Evolutionary conservation across 2,113 vertebrate genomes (phyloP), one percentile per base, ranked within the genome.

Genomic region (Lipophrys pholis): DNA sequence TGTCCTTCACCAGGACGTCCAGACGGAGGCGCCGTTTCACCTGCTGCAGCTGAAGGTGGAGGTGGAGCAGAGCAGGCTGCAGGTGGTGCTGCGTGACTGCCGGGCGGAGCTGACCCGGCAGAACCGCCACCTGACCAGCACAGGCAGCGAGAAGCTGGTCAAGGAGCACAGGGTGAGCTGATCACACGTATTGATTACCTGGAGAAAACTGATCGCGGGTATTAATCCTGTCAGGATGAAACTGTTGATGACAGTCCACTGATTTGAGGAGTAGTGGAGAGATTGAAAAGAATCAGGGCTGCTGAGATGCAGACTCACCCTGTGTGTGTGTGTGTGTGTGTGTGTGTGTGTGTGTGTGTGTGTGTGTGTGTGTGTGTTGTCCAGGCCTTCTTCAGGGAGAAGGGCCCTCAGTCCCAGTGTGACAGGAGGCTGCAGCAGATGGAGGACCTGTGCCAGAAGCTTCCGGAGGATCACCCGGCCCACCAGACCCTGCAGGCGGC

Each of bases 301-400:
- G 21, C 21, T 30, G 21, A 30, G 21, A 4, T 2, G 21, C 21
- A 30, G 21, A 2, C 21, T 30, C 21, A 30, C 21, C 21, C 2
- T 30, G 21, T 30, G 21, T 30, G 21, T 30, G 21, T 30, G 21
- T 30, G 21, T 30, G 21, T 30, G 21, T 30, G 21, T 30, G 21
- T 30, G 21, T 4, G 21, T 30, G 21, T 4, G 21, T 30, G 21
- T 30, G 21, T 30, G 21, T 30, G 21, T 30, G 21, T 30, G 21
- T 30, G 21, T 30, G 21, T 30, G 21, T 30, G 21, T 30, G 21
- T 30, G 21, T 46, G 41, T 48, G 1, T 63, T 52, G 56, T 55
- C 9, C 38, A 99, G 98, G 82, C 93, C 65, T 99, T 98, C 85
- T 99, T 99, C 6, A 90, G 95, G 73, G 97, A 97, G 56, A 98